phyloP scores from a whole-genome alignment of 2,797 vertebrate species.

The Siniperca obscura region DNA sequence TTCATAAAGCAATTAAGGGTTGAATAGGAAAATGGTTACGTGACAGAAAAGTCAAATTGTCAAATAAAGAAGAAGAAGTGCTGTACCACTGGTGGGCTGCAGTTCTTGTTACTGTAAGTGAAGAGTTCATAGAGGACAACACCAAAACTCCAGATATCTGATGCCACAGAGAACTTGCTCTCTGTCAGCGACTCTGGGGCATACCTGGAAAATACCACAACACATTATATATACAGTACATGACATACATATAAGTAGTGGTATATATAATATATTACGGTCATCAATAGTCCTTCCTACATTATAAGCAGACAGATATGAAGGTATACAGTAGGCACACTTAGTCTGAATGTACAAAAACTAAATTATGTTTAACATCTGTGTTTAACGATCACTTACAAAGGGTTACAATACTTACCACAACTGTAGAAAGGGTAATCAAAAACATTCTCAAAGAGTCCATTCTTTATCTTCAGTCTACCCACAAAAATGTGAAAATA shows the following conservation, averaged over 20 bases:
- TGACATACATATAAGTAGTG: background rate
- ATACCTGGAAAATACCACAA: slow-evolving; percentile 86
- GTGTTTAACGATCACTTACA: slow-evolving; percentile 1
- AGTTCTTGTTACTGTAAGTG: slow-evolving; percentile 95
- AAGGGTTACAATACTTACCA: background rate
- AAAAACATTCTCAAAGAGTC: background rate
- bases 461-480: background rate
- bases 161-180: slow-evolving; percentile 97
- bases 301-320: slow-evolving; percentile 4
- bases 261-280: background rate
- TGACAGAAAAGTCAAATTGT: background rate
- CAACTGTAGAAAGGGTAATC: background rate
- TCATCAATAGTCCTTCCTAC: background rate
- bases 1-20: background rate
- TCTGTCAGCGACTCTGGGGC: slow-evolving; percentile 97
- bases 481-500: background rate
- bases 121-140: slow-evolving; percentile 98
- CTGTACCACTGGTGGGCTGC: slow-evolving; percentile 95
- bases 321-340: background rate
- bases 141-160: slow-evolving; percentile 98
- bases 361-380: background rate
- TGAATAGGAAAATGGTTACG: background rate
- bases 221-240: background rate
- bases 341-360: background rate
- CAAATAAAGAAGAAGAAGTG: background rate